These are phyloP conservation scores for Phoxinus phoxinus DNA, from an alignment of 2,113 vertebrate species.

Conservation along the genomic window DNA sequence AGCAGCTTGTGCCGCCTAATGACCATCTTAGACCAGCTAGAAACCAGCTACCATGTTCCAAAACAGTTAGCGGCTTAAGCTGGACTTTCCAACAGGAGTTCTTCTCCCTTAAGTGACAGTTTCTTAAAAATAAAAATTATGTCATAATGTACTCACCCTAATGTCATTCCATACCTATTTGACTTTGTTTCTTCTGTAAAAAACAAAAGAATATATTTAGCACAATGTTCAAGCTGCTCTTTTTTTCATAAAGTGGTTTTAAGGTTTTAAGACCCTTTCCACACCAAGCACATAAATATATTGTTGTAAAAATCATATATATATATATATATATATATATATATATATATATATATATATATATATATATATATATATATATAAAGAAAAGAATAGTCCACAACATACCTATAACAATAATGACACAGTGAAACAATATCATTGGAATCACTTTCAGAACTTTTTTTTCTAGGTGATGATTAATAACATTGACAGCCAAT, in stretches of 20 bases:
- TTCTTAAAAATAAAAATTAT: not conserved
- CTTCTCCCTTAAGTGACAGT: not conserved
- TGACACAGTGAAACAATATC: no score
- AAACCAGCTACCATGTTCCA: not conserved
- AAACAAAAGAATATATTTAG: not conserved
- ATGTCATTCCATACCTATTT: not conserved
- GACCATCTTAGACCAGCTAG: not conserved
- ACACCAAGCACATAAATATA: no score
- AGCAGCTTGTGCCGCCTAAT: conserved; percentile 17
- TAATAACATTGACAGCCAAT: no score
- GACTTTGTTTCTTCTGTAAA: not conserved
- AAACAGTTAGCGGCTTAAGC: not conserved
- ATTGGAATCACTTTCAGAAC: no score
- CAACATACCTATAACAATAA: no score
- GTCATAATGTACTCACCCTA: not conserved
- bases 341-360: no score
- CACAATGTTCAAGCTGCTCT: not conserved
- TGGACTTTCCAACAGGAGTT: not conserved
- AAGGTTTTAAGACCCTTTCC: no score
- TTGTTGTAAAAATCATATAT: no score
- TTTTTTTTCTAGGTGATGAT: no score
- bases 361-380: no score
- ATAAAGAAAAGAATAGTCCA: no score
- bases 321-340: no score
- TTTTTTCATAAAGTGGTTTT: not conserved